These are phyloP conservation scores for Achlya flavicornis DNA, from an alignment of 2,888 invertebrate genomes.

Conservation along the genomic window DNA sequence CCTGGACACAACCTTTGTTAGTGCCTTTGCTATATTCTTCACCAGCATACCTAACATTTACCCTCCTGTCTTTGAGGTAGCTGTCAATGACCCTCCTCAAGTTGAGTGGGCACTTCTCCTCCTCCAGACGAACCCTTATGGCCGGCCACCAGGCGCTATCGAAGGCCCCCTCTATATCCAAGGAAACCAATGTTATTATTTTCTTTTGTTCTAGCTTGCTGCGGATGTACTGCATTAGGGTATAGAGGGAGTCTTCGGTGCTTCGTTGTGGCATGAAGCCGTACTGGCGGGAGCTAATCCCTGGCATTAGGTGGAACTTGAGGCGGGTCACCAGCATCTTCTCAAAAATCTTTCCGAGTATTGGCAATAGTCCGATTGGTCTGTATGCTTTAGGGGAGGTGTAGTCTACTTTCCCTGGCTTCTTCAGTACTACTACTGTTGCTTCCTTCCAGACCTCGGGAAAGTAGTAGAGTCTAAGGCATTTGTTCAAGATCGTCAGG, in stretches of 20 bases:
- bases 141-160: constrained; percentile 5
- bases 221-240: not conserved
- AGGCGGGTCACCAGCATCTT: not conserved
- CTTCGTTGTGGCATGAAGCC: constrained; percentile 17
- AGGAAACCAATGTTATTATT: not conserved
- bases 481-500: constrained; percentile 14
- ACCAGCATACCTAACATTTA: constrained; percentile 13
- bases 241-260: not conserved
- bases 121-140: too few species aligned
- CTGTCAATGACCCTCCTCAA: not conserved
- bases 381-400: constrained; percentile 15
- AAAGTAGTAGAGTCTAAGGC: constrained; percentile 13
- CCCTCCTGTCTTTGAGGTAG: constrained; percentile 12
- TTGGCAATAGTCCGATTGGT: not conserved
- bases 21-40: not conserved
- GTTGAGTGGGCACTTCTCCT: not conserved
- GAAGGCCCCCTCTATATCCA: constrained; percentile 8
- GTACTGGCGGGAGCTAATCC: constrained; percentile 6
- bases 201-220: not conserved
- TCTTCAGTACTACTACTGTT: constrained; percentile 10
- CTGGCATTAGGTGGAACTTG: not conserved
- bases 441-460: constrained; percentile 20
- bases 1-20: constrained; percentile 23
- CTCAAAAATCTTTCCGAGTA: constrained; percentile 19
- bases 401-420: constrained; percentile 15